phyloP scores from a whole-genome alignment of 2,888 invertebrate genomes.

The Hofmannophila pseudospretella region DNA sequence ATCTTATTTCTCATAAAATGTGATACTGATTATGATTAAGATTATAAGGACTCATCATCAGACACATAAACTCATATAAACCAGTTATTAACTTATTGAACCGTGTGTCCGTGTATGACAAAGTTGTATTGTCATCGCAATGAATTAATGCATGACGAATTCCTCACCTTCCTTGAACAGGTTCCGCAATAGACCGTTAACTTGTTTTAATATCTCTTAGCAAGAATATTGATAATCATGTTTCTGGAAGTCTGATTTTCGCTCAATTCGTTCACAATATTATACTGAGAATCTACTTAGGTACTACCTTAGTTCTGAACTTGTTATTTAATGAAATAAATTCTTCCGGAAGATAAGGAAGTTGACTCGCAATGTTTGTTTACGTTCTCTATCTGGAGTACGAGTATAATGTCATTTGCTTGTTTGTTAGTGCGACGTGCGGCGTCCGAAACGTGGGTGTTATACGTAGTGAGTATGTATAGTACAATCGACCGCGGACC shows the following conservation, averaged over 20 bases:
- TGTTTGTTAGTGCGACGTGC: slow-evolving; percentile 21
- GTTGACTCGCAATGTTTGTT: slow-evolving; percentile 35
- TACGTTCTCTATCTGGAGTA: slow-evolving; percentile 23
- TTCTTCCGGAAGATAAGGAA: slow-evolving; percentile 62
- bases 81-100: slow-evolving; percentile 13
- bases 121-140: neutral
- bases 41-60: neutral
- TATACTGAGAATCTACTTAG: too few relatives aligned
- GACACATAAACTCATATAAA: slow-evolving; percentile 15
- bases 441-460: slow-evolving; percentile 19
- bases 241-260: too few relatives aligned
- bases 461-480: too few relatives aligned
- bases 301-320: too few relatives aligned
- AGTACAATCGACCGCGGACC: slow-evolving; percentile 3
- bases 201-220: neutral
- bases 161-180: neutral
- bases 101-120: slow-evolving; percentile 4
- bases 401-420: slow-evolving; percentile 14
- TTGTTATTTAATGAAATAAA: slow-evolving; percentile 29
- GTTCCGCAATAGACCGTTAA: neutral
- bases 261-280: too few relatives aligned
- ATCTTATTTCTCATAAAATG: slow-evolving; percentile 62
- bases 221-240: too few relatives aligned
- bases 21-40: neutral
- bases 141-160: neutral